Percentiles rank a stretch among this genome's conserved stretches.
These are phyloP conservation scores for Calypte anna DNA, from an alignment of 2,113 vertebrate genomes.

Conservation along the genomic window DNA sequence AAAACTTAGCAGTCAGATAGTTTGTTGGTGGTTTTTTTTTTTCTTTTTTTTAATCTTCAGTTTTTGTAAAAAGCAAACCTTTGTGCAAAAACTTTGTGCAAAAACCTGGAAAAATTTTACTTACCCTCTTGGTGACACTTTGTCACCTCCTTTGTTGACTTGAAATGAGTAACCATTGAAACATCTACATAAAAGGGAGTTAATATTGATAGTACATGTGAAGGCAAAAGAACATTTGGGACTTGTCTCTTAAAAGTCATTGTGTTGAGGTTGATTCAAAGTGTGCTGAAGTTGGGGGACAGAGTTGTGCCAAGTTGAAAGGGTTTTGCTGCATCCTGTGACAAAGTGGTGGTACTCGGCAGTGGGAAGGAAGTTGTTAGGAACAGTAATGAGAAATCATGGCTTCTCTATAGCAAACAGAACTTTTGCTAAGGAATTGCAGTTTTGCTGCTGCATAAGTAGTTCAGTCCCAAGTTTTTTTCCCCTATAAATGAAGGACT, in stretches of 20 bases:
- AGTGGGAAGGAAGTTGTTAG: rapidly evolving
- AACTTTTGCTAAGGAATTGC: background rate
- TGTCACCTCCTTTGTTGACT: background rate
- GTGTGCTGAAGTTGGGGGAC: background rate
- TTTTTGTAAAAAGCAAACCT: background rate
- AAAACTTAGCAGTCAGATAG: background rate
- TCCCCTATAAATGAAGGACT: background rate
- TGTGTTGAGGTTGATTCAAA: background rate
- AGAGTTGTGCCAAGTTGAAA: background rate
- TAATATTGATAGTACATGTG: background rate
- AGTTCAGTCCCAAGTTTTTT: background rate
- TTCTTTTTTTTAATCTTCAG: background rate
- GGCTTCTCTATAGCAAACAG: background rate
- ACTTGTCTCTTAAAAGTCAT: background rate
- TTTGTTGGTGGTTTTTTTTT: background rate
- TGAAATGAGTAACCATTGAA: background rate
- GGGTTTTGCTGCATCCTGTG: background rate
- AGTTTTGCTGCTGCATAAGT: background rate
- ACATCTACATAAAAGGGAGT: rapidly evolving
- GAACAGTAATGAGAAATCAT: background rate
- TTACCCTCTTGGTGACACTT: background rate
- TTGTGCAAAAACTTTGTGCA: background rate
- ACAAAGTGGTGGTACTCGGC: background rate
- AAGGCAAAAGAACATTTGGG: background rate
- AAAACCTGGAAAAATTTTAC: background rate